Base-by-base conservation (phyloP, 2,797 vertebrate genomes). In the Todus mexicanus region DNA sequence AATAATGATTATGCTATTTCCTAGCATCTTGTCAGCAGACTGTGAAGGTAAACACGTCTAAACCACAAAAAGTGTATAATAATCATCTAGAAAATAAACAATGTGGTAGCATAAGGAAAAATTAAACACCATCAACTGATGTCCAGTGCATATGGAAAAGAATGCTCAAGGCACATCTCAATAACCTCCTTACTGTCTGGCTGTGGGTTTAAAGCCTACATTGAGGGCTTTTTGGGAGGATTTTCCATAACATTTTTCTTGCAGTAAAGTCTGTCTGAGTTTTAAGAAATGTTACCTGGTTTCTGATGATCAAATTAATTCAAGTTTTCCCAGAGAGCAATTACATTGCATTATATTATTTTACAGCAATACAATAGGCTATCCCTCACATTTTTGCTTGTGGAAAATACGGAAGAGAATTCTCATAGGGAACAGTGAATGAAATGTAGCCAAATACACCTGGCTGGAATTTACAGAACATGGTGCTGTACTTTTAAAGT, bases 391-490 rank as follows among this genome's bases (percentile, higher is more conserved):
- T 27, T 94, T 92, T 82, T 40, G 35, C 65, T 79, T 63, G 50
- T 4, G 2, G 75, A 95, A 96, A 84, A 83, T 83, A 69, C 15
- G 31, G 86, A 77, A 77, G 70, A 77, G 38, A 86, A 90, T 92
- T 87, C 59, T 89, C 83, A 64, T 5, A 60, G 68, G 64, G 33
- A 78, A 31, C 54, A 84, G 57, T 75, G 61, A 87, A 83, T 82
- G 59, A 95, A 86, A 68, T 48, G 43, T 60, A 72, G 70, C 68
- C 68, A 88, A 79, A 88, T 76, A 68, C 22, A 93, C 60, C 33
- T 61, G 48, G 37, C 47, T 88, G 71, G 56, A 93, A 93, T 88
- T 95, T 93, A 76, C 68, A 86, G 84, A 93, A 56, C 27, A 27
- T 1, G 4, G 21, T n/a, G 22, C 20, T 77, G 38, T 29, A 33